Evolutionary conservation across 1,140 invertebrate genomes (phyloP), one percentile per base, ranked within the genome.

Genomic region (Monochamus saltuarius): DNA sequence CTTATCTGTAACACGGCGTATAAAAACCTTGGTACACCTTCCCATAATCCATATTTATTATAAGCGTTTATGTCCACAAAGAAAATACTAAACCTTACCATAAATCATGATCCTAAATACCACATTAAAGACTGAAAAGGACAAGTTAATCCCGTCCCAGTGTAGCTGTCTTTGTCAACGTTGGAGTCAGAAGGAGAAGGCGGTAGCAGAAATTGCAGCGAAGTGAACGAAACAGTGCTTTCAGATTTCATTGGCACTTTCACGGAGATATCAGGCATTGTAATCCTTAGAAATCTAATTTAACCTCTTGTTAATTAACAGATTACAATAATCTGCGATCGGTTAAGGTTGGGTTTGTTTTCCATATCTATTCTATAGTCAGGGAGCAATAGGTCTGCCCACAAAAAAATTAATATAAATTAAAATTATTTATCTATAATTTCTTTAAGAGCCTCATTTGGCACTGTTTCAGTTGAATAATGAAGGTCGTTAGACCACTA

Each of bases 31-130:
- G 35, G 19, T 60, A 37, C 42, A 42, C 51, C 40, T 46, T 46
- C 14, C 51, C 40, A 45, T 60, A 60, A 60, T 60, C 58, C 39
- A 36, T 50, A 59, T 60, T 60, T 60, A 60, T 60, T 53, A 60
- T 52, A 54, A 60, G 49, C 39, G 54, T 60, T 60, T 54, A 60
- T 46, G 42, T 16, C 35, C 42, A 60, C 58, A 60, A 60, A 60
- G 43, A 46, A 54, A 60, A 60, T 60, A 52, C 51, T 54, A 60
- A 60, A 60, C 50, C 53, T 39, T 13, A 7, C 34, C 40, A 60
- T 60, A 60, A 60, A 60, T 60, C 58, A 60, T 42, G 16, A n/a
- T 38, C n/a, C 58, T 60, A 60, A 60, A 60, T 53, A 60, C 58
- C 49, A 38, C 50, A 60, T 60, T 60, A 60, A 60, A 50, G 39